phyloP scores from a whole-genome alignment of 2,113 vertebrate genomes.

The Corythaeola cristata region DNA sequence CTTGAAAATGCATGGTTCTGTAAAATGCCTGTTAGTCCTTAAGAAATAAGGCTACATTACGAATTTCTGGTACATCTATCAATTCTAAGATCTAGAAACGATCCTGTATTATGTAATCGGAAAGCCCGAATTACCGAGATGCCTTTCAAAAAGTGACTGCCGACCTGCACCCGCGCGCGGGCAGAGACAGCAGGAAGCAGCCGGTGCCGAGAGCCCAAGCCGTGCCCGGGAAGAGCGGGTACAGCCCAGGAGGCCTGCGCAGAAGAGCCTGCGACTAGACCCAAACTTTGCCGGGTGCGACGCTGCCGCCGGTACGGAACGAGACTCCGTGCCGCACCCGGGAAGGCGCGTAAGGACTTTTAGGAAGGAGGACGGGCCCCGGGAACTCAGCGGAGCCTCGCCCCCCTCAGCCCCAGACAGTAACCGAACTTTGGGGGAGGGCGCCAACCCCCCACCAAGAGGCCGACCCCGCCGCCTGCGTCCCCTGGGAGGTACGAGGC shows the following conservation, averaged over 20 bases:
- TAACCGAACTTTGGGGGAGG: background rate
- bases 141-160: background rate
- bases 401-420: too few relatives aligned
- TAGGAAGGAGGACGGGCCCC: too few relatives aligned
- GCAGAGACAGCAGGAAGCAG: fast-evolving
- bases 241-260: fast-evolving
- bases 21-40: background rate
- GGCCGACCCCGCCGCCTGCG: too few relatives aligned
- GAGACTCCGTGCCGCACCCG: background rate
- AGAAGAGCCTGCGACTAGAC: background rate
- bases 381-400: too few relatives aligned
- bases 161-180: fast-evolving
- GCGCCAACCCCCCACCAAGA: background rate
- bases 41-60: background rate
- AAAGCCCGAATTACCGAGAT: background rate
- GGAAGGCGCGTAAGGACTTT: background rate
- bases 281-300: background rate
- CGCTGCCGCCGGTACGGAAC: background rate
- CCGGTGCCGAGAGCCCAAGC: background rate
- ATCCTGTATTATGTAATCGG: too few relatives aligned
- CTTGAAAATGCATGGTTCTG: background rate
- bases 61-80: background rate
- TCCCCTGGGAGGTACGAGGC: background rate
- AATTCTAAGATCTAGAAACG: fast-evolving
- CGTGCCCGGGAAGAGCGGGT: background rate